These are phyloP conservation scores for Umimayanthus chanpuru DNA, from an alignment of 92 coral and sea anemone species.

Conservation along the genomic window DNA sequence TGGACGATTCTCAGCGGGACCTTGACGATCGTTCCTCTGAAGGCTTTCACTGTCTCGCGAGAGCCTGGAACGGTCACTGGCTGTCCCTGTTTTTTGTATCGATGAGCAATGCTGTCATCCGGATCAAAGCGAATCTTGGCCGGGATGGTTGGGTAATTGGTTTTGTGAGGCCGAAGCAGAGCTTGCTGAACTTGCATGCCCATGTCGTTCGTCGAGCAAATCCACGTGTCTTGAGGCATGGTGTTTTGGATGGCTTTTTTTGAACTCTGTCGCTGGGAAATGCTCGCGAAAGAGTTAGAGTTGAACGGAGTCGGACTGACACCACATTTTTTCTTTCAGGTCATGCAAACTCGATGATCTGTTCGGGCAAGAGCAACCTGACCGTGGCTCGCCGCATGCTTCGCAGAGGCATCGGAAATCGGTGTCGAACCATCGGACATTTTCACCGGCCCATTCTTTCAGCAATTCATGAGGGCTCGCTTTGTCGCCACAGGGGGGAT, in stretches of 20 bases:
- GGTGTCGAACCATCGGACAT: too few relatives aligned
- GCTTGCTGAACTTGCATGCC: conserved; percentile 20
- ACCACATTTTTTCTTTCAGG: conserved; percentile 5
- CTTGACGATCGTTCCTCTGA: conserved; percentile 1
- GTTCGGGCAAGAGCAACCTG: background rate
- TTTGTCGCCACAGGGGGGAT: conserved; percentile 56
- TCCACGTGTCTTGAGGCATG: conserved; percentile 21
- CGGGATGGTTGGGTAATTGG: background rate
- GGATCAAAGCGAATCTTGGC: conserved; percentile 36
- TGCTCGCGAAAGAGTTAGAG: too few relatives aligned
- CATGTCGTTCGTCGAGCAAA: conserved; percentile 15
- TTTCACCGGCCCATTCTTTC: too few relatives aligned
- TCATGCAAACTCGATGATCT: background rate
- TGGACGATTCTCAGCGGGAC: conserved; percentile 12
- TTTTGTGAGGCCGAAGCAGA: conserved; percentile 17
- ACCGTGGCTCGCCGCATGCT: too few relatives aligned
- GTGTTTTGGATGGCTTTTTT: conserved; percentile 23
- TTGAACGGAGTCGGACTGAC: background rate
- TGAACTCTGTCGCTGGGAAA: background rate
- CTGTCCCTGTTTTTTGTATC: conserved; percentile 21
- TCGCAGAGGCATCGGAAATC: too few relatives aligned
- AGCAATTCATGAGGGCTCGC: conserved; percentile 52
- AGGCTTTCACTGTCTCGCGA: background rate
- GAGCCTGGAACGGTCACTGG: conserved; percentile 1
- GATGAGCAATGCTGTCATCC: conserved; percentile 28